phyloP scores from a whole-genome alignment of 2,113 vertebrate genomes.

The Phodopus roborovskii region DNA sequence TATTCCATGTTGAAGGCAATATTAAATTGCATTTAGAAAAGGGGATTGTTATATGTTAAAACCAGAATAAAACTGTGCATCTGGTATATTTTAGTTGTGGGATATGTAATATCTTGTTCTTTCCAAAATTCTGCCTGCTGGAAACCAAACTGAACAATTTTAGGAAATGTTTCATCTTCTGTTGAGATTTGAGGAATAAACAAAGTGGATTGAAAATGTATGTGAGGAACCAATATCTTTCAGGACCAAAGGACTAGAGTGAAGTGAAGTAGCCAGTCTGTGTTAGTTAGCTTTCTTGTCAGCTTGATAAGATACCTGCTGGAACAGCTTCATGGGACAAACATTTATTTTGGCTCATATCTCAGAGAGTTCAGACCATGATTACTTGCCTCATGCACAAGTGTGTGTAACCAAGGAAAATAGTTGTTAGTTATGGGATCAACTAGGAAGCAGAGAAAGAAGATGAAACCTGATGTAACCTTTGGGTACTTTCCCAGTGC shows the following conservation, averaged over 20 bases:
- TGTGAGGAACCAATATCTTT: conserved; percentile 70
- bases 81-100: conserved; percentile 88
- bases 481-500: not conserved
- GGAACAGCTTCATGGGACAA: not conserved
- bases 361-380: not conserved
- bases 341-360: not conserved
- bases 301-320: not conserved
- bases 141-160: conserved; percentile 87
- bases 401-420: not conserved
- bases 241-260: conserved; percentile 73
- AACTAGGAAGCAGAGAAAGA: not conserved
- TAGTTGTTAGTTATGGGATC: not conserved
- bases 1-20: conserved; percentile 86
- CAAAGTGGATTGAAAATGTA: conserved; percentile 80
- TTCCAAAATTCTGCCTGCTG: conserved; percentile 85
- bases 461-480: no score
- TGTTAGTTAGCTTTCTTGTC: not conserved
- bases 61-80: conserved; percentile 86
- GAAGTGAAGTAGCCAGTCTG: conserved; percentile 46
- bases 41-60: conserved; percentile 82
- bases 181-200: conserved; percentile 81
- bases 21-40: conserved; percentile 87
- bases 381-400: not conserved
- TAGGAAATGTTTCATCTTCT: conserved; percentile 86
- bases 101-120: conserved; percentile 85